Conservation (phyloP, 2,888 invertebrate species). For the Drosophila sordidapex region DNA sequence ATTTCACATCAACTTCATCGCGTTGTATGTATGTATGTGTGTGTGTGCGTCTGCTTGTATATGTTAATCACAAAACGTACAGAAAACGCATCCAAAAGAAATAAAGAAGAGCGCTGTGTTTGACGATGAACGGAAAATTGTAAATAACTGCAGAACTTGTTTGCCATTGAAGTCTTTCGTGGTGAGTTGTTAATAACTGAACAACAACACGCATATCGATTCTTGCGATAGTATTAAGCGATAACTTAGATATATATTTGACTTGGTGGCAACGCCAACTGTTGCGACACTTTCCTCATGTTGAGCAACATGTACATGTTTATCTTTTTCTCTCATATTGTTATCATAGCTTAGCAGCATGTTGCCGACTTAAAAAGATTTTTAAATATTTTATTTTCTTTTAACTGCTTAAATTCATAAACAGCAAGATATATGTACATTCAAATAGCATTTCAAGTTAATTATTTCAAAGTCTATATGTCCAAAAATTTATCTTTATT, state of each 20-base stretch:
- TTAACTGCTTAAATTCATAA: background rate
- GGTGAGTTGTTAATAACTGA: conserved; percentile 50
- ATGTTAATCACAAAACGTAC: conserved; percentile 39
- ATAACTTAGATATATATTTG: conserved; percentile 5
- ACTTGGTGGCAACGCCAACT: conserved; percentile 34
- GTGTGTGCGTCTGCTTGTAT: conserved; percentile 7
- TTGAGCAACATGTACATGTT: conserved; percentile 12
- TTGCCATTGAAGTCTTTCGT: conserved; percentile 69
- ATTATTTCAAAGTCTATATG: background rate
- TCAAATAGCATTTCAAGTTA: background rate
- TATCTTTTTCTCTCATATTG: background rate
- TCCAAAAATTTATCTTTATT: background rate
- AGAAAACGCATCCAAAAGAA: conserved; percentile 44
- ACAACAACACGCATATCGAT: conserved; percentile 47
- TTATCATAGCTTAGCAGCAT: background rate
- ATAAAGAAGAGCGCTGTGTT: conserved; percentile 49
- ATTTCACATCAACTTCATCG: conserved; percentile 21
- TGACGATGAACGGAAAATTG: conserved; percentile 65
- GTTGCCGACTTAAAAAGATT: background rate
- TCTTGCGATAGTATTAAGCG: conserved; percentile 30
- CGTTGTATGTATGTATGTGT: conserved; percentile 4
- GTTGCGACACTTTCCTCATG: conserved; percentile 10
- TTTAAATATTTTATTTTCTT: background rate
- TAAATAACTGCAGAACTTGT: conserved; percentile 81
- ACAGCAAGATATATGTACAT: background rate